phyloP scores from a whole-genome alignment of 2,888 invertebrate species.

The Busseola fusca region DNA sequence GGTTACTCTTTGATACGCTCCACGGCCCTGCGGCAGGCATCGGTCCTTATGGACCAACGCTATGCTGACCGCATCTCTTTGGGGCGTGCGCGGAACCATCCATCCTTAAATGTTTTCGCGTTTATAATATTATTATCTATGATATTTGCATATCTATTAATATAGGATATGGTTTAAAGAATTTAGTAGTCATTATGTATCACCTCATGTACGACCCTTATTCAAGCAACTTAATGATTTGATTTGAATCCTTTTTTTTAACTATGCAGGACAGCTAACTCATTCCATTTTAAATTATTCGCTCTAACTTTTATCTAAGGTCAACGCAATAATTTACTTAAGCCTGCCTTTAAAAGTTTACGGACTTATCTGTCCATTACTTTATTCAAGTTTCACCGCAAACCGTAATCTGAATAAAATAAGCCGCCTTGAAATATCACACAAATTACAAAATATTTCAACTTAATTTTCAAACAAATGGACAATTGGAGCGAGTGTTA shows the following conservation, averaged over 20 bases:
- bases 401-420: constrained; percentile 42
- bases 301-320: constrained; percentile 17
- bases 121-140: too few relatives aligned
- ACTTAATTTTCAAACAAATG: constrained; percentile 54
- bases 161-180: background rate
- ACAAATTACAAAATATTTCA: constrained; percentile 49
- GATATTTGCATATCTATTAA: background rate
- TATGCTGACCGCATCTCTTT: too few relatives aligned
- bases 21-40: too few relatives aligned
- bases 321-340: constrained; percentile 38
- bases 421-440: constrained; percentile 38
- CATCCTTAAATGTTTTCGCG: too few relatives aligned
- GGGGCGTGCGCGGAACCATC: too few relatives aligned
- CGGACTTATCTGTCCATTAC: constrained; percentile 39
- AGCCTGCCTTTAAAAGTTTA: constrained; percentile 24
- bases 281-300: background rate
- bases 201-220: too few relatives aligned
- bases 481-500: constrained; percentile 55
- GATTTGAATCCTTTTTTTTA: background rate
- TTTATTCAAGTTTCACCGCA: constrained; percentile 31
- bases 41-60: too few relatives aligned
- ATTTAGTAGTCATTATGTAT: background rate
- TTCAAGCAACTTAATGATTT: too few relatives aligned
- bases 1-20: too few relatives aligned
- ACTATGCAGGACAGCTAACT: background rate